A percentile compares a stretch with the other conserved stretches of the same genome.
Conservation (phyloP, 53 echinoderm and acorn worm genomes). For the Echinometra lucunter region DNA sequence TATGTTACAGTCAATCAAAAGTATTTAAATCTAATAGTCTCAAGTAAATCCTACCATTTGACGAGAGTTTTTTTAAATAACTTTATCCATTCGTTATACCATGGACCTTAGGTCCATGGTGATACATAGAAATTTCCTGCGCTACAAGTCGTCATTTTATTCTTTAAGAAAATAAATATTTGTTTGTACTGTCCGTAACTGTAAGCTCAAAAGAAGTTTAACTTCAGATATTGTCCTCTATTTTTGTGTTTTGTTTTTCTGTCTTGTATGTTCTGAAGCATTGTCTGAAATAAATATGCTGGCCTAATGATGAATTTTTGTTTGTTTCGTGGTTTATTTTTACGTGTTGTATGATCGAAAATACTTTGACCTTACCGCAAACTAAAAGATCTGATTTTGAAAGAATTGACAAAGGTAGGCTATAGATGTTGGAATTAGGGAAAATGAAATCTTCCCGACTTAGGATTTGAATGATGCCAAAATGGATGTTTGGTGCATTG, state of each 20-base stretch:
- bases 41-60: background rate
- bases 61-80: background rate
- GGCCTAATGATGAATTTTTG: background rate
- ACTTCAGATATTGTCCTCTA: conserved; percentile 20
- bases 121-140: background rate
- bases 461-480: background rate
- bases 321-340: background rate
- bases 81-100: background rate
- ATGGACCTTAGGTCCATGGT: no score
- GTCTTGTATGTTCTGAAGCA: conserved; percentile 30
- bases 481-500: background rate
- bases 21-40: background rate
- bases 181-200: conserved; percentile 49
- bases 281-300: conserved; percentile 69
- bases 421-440: background rate
- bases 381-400: background rate
- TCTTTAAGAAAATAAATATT: background rate
- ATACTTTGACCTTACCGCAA: background rate
- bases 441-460: background rate
- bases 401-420: background rate
- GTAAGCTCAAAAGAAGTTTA: conserved; percentile 9
- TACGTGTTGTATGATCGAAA: background rate
- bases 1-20: background rate
- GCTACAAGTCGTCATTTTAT: background rate
- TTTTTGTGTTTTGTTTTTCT: conserved; percentile 31